Evolutionary conservation across 2,797 vertebrate genomes (phyloP).

Genomic region (Aulostomus chinensis): DNA sequence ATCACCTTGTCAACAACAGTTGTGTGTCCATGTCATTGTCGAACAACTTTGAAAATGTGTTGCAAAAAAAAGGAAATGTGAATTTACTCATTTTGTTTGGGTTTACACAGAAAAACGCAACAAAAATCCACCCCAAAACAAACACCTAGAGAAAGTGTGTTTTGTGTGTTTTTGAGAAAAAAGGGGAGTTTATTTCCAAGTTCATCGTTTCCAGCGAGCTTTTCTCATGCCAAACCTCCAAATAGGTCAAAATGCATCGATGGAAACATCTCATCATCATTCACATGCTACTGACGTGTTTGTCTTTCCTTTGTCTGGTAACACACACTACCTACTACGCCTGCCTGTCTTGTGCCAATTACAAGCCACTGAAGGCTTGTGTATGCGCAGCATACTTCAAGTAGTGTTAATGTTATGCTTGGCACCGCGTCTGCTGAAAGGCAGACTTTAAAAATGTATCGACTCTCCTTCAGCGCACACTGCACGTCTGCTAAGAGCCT

Average conservation of each 20-base stretch:
- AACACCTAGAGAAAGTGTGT: no score
- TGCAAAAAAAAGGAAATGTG: no score
- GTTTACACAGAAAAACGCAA: no score
- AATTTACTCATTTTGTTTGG: no score
- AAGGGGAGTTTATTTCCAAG: no score
- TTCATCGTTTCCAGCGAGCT: no score
- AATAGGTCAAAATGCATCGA: no score
- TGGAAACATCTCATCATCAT: slow-evolving; percentile 25
- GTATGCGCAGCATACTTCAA: slow-evolving; percentile 20
- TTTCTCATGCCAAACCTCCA: no score
- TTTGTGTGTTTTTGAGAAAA: no score
- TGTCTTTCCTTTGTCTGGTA: slow-evolving; percentile 5
- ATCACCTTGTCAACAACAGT: slow-evolving; percentile 16
- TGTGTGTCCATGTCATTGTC: no score
- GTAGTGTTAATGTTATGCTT: slow-evolving; percentile 28
- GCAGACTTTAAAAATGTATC: slow-evolving; percentile 35
- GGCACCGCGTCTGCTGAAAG: slow-evolving; percentile 31
- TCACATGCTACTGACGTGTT: slow-evolving; percentile 9
- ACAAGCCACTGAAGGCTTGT: slow-evolving; percentile 5
- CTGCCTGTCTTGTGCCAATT: slow-evolving; percentile 30
- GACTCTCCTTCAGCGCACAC: slow-evolving; percentile 23
- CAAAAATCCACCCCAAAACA: no score
- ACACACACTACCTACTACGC: slow-evolving; percentile 9
- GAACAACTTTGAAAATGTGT: no score
- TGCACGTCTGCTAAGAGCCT: slow-evolving; percentile 43